A percentile compares a stretch with the other conserved stretches of the same genome.
phyloP scores from a whole-genome alignment of 2,797 vertebrate species.

The Scyliorhinus canicula region DNA sequence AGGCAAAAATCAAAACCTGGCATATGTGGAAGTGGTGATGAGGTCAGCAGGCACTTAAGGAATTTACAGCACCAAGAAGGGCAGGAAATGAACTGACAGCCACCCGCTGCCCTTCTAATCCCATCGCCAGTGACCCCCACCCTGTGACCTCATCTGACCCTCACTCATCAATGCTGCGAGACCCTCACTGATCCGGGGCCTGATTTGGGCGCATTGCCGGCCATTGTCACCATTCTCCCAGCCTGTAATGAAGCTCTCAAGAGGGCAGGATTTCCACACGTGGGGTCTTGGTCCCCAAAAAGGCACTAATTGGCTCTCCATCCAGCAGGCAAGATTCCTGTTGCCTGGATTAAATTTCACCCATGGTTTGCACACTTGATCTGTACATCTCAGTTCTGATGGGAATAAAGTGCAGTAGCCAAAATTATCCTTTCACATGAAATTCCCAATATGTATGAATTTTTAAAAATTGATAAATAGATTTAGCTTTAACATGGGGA shows the following conservation, averaged over 20 bases:
- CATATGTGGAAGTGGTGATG: too few species aligned
- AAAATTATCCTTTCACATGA: not conserved
- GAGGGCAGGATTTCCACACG: not conserved
- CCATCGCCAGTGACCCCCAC: not conserved
- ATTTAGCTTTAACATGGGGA: not conserved
- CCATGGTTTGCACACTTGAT: too few species aligned
- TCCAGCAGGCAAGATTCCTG: not conserved
- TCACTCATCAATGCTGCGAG: not conserved
- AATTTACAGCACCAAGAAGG: too few species aligned
- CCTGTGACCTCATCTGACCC: not conserved
- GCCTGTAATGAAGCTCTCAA: not conserved
- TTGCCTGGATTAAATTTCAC: not conserved
- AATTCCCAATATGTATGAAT: not conserved
- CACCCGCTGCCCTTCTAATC: not conserved
- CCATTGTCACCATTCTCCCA: not conserved
- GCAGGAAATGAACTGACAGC: too few species aligned
- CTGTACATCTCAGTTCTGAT: not conserved
- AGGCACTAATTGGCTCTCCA: not conserved
- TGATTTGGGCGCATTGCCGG: not conserved
- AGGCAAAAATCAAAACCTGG: too few species aligned
- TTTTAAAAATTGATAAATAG: not conserved
- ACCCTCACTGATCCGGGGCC: not conserved
- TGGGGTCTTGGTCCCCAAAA: not conserved
- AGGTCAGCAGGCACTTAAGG: too few species aligned
- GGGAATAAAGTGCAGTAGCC: not conserved